phyloP scores from a whole-genome alignment of 2,888 invertebrate genomes.

The Drosophila mimica region DNA sequence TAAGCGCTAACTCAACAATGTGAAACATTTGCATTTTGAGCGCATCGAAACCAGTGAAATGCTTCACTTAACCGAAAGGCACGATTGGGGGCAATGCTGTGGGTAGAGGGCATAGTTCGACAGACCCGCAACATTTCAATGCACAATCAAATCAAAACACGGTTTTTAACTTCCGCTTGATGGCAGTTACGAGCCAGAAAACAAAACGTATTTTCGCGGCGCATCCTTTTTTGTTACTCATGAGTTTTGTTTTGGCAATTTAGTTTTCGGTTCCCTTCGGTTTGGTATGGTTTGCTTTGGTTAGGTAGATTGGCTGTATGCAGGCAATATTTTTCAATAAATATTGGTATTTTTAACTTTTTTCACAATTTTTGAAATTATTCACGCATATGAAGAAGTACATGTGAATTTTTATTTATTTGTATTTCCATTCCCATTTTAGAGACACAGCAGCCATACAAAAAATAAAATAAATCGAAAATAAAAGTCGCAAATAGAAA shows the following conservation, averaged over 20 bases:
- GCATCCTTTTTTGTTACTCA: constrained; percentile 14
- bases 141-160: constrained; percentile 79
- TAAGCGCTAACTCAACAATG: constrained; percentile 57
- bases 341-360: constrained; percentile 74
- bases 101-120: constrained; percentile 23
- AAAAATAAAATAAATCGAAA: constrained; percentile 6
- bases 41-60: constrained; percentile 44
- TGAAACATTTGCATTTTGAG: constrained; percentile 66
- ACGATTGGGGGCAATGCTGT: neutral
- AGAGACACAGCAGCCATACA: constrained; percentile 46
- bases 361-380: constrained; percentile 68
- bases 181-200: constrained; percentile 67
- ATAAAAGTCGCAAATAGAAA: constrained; percentile 31
- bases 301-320: constrained; percentile 16
- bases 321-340: constrained; percentile 70
- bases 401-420: constrained; percentile 62
- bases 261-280: constrained; percentile 11
- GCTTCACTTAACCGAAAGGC: constrained; percentile 37
- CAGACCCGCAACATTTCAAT: constrained; percentile 59
- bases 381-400: constrained; percentile 68
- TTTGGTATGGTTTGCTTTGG: constrained; percentile 5
- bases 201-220: constrained; percentile 14
- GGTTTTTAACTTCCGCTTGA: constrained; percentile 79
- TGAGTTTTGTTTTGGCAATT: constrained; percentile 35
- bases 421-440: constrained; percentile 47